Evolutionary conservation across 2,113 vertebrate species (phyloP).

Genomic region (Taurulus bubalis): DNA sequence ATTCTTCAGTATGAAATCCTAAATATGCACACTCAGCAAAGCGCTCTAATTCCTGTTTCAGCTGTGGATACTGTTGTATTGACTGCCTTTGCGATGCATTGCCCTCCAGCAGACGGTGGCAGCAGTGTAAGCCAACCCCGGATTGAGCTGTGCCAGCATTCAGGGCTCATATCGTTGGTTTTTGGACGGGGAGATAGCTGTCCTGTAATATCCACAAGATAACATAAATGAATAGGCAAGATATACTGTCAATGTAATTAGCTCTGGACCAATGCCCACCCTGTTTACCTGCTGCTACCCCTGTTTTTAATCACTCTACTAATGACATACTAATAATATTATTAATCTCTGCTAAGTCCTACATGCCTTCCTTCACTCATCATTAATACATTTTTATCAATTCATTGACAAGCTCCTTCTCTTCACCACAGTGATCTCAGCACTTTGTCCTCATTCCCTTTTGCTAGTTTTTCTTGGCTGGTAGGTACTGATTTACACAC

Average conservation of each 20-base stretch:
- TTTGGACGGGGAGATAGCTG: constrained; percentile 42
- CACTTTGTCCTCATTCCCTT: constrained; percentile 33
- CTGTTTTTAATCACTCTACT: constrained; percentile 32
- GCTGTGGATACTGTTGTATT: constrained; percentile 36
- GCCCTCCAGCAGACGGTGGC: constrained; percentile 62
- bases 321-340: constrained; percentile 51
- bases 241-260: constrained; percentile 25
- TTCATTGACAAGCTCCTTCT: constrained; percentile 60
- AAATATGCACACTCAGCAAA: neutral
- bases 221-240: constrained; percentile 12
- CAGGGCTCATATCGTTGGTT: constrained; percentile 56
- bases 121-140: constrained; percentile 46
- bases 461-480: constrained; percentile 35
- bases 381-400: constrained; percentile 49
- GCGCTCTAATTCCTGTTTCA: constrained; percentile 29
- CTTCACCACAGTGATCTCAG: constrained; percentile 40
- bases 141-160: constrained; percentile 55
- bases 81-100: constrained; percentile 28
- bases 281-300: constrained; percentile 15
- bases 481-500: constrained; percentile 53
- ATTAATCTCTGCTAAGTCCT: constrained; percentile 34
- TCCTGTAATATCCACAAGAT: neutral
- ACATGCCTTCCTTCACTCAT: constrained; percentile 32
- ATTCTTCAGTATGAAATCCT: constrained; percentile 16
- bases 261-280: constrained; percentile 15